Conservation (phyloP, 2,113 vertebrate genomes). For the Pholis gunnellus region DNA sequence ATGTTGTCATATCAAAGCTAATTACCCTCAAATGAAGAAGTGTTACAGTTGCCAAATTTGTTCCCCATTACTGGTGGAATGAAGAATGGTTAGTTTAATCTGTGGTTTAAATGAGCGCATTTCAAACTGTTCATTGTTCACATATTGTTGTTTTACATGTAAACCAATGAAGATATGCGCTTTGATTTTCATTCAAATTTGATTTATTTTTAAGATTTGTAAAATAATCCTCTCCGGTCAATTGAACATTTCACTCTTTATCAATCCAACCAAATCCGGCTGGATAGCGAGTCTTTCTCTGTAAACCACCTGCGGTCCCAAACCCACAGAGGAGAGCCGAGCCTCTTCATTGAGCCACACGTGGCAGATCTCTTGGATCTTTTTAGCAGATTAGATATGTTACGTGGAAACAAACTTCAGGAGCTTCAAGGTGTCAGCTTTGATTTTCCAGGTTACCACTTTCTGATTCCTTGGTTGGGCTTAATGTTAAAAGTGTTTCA, state of each 20-base stretch:
- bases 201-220: background rate
- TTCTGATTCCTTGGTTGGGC: conserved; percentile 7
- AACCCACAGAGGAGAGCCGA: background rate
- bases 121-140: background rate
- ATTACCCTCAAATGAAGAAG: background rate
- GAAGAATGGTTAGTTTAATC: background rate
- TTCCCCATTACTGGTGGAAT: background rate
- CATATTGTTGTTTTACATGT: background rate
- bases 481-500: conserved; percentile 49
- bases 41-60: background rate
- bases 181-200: background rate
- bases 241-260: background rate
- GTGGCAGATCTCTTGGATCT: conserved; percentile 14
- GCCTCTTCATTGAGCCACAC: conserved; percentile 14
- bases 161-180: background rate
- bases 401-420: conserved; percentile 42
- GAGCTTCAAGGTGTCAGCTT: conserved; percentile 50
- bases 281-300: background rate
- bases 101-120: background rate
- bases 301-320: background rate
- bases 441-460: conserved; percentile 43
- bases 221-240: background rate
- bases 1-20: background rate
- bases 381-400: conserved; percentile 29
- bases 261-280: background rate